Conservation (phyloP, 2,888 invertebrate species). For the Toxonevra muliebris region DNA sequence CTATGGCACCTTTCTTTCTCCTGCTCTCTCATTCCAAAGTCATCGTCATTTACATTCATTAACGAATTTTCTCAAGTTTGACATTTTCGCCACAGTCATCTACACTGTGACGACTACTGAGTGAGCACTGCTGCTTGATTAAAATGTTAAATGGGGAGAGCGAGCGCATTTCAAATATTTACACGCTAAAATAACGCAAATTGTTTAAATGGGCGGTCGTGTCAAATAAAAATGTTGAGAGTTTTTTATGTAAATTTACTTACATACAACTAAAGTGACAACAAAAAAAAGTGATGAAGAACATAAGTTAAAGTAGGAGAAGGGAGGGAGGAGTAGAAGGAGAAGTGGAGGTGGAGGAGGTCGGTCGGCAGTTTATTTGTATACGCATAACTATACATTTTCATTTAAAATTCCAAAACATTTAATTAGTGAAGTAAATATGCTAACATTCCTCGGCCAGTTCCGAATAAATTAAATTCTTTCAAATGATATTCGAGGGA, state of each 20-base stretch:
- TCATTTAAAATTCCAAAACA: too few relatives aligned
- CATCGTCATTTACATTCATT: constrained; percentile 6
- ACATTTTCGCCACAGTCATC: background rate
- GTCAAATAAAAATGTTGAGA: background rate
- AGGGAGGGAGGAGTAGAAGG: too few relatives aligned
- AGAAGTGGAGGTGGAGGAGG: too few relatives aligned
- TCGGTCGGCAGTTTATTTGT: too few relatives aligned
- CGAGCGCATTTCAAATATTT: constrained; percentile 21
- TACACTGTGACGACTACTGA: constrained; percentile 1
- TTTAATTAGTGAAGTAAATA: too few relatives aligned
- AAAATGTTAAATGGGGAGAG: constrained; percentile 19
- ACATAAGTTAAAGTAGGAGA: background rate
- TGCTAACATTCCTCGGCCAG: too few relatives aligned
- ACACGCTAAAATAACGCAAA: constrained; percentile 19
- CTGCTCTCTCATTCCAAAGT: too few relatives aligned
- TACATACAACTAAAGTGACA: background rate
- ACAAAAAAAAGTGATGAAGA: background rate
- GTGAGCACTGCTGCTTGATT: constrained; percentile 11
- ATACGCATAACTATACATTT: too few relatives aligned
- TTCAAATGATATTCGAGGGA: too few relatives aligned
- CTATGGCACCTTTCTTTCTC: too few relatives aligned
- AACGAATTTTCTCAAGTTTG: constrained; percentile 18
- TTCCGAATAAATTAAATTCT: too few relatives aligned
- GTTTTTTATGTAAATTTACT: background rate
- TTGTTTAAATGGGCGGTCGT: constrained; percentile 18